Evolutionary conservation across 2,797 vertebrate species (phyloP), one percentile per base, ranked within the genome.

Genomic region (Rallus crepitans): DNA sequence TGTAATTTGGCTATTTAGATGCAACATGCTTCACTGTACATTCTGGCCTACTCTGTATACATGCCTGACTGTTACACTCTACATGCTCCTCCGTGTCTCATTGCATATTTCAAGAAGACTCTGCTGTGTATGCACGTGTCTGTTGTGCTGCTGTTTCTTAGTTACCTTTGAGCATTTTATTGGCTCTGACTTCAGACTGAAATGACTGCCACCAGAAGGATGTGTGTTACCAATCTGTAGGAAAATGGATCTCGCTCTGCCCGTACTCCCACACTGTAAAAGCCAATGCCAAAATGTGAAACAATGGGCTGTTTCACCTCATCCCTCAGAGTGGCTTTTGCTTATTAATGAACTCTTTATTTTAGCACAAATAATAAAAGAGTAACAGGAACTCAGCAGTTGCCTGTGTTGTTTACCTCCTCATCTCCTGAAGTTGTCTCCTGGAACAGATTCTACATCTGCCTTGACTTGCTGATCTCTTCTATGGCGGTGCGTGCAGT

Each of bases 1-100:
- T 56, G 55, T 95, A 94, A 95, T 94, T 87, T 82, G 78, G 61
- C 86, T 80, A 79, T 89, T 95, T 93, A 87, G 83, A 77, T 93
- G 90, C 81, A 82, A 39, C 33, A 56, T 85, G 72, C 53, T 84
- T 87, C 31, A 16, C 55, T 12, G 6, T 95, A 21, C 47, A 7
- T 86, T 82, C 56, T 93, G 82, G 76, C 68, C 77, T 52, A 19
- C 42, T 96, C 86, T 64, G 21, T 73, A 5, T 47, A 47, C 19
- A 1, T 28, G 15, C 45, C 37, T 89, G 82, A 77, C 24, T 1
- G 9, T 66, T 56, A 19, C 48, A 17, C 45, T 60, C 64, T 64
- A 1, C 37, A 21, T 14, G 53, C 27, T 45, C 55, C 55, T 64
- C 45, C 27, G 47, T 4, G 2, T 42, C 55, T 90, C 68, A 8